Conservation (phyloP, 2,797 vertebrate species). For the Scolopax rusticola region DNA sequence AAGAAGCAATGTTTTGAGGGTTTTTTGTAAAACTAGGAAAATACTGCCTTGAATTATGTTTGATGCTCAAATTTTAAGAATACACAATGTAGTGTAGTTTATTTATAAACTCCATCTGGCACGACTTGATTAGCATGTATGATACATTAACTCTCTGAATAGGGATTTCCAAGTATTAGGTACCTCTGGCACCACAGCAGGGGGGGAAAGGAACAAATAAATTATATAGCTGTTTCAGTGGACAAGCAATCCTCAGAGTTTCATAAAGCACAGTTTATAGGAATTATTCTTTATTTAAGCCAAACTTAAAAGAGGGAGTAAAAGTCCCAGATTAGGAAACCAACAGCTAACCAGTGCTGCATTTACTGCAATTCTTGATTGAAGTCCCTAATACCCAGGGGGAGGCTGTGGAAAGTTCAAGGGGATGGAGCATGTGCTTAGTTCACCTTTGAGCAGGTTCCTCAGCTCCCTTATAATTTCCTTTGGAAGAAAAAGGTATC, state of each 20-base stretch:
- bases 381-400: background rate
- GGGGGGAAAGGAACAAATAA: background rate
- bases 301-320: background rate
- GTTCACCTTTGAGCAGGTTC: background rate
- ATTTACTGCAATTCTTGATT: background rate
- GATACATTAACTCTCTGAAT: background rate
- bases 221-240: background rate
- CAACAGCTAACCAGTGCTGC: background rate
- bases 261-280: background rate
- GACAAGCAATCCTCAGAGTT: background rate
- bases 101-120: conserved; percentile 39
- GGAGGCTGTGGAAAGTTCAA: background rate
- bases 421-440: background rate
- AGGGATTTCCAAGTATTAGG: background rate
- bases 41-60: background rate
- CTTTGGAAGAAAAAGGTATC: background rate
- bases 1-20: background rate
- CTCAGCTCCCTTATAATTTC: background rate
- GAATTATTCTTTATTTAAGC: background rate
- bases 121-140: conserved; percentile 18
- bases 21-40: background rate
- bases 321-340: background rate
- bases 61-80: background rate
- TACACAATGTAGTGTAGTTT: background rate
- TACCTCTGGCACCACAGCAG: background rate